Evolutionary conservation across 2,888 invertebrate species (phyloP).

Genomic region (Nebria salina): DNA sequence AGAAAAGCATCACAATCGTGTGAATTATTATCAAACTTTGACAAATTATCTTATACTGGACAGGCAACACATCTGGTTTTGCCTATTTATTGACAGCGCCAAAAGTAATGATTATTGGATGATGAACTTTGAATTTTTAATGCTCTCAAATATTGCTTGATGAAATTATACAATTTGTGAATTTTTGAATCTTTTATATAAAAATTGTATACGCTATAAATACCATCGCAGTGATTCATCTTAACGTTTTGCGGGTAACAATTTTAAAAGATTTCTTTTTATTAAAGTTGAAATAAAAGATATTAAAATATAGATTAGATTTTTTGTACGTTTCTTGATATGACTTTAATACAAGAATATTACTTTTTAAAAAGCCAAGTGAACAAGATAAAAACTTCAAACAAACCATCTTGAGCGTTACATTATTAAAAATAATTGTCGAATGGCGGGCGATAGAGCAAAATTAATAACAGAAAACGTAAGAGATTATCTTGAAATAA

Average conservation of each 20-base stretch:
- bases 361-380: not conserved
- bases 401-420: not conserved
- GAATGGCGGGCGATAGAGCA: not conserved
- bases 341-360: not conserved
- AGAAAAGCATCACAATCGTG: not conserved
- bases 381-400: not conserved
- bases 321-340: not conserved
- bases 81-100: not conserved
- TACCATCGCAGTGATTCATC: too few species aligned
- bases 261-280: too few species aligned
- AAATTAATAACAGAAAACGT: not conserved
- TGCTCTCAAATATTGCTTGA: not conserved
- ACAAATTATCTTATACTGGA: not conserved
- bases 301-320: not conserved
- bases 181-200: too few species aligned
- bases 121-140: not conserved
- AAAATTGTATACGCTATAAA: too few species aligned
- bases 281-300: not conserved
- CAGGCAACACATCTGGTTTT: not conserved
- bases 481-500: not conserved
- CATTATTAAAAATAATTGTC: not conserved
- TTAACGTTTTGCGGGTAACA: too few species aligned
- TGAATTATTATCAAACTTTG: conserved; percentile 1
- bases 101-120: not conserved
- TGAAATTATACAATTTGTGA: too few species aligned